A percentile compares a stretch with the other conserved stretches of the same genome.
These are phyloP conservation scores for Eublepharis macularius DNA, from an alignment of 2,113 vertebrate species.

Conservation along the genomic window DNA sequence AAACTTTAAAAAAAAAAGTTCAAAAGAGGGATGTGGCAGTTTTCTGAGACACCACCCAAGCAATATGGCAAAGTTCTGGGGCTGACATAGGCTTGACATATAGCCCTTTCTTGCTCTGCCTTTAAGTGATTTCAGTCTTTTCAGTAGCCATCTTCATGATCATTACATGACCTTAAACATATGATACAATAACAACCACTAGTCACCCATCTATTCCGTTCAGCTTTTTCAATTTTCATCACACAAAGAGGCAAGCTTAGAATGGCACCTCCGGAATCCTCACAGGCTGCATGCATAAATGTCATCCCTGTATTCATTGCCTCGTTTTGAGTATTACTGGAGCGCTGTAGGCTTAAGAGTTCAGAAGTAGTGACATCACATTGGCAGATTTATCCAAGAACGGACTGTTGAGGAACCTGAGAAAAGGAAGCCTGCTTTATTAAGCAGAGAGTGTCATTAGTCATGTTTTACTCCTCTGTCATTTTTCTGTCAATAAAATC, in stretches of 20 bases:
- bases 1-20: constrained; percentile 1
- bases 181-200: constrained; percentile 49
- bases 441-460: background rate
- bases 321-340: accelerated
- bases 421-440: background rate
- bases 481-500: background rate
- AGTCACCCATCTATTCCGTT: accelerated
- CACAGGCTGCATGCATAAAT: background rate
- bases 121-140: constrained; percentile 35
- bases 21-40: background rate
- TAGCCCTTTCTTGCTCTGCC: background rate
- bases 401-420: background rate
- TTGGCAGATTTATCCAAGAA: background rate
- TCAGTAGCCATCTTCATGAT: constrained; percentile 20
- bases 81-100: constrained; percentile 4
- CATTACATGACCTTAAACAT: constrained; percentile 37
- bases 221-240: constrained; percentile 7
- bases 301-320: accelerated
- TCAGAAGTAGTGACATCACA: background rate
- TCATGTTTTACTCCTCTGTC: background rate
- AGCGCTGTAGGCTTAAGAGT: background rate
- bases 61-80: background rate
- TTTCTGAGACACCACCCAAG: constrained; percentile 22
- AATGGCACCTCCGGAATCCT: background rate
- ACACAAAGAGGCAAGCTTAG: constrained; percentile 1